Percentiles rank a stretch among this genome's conserved stretches.
These are phyloP conservation scores for Dorcus hopei DNA, from an alignment of 2,888 invertebrate genomes.

Conservation along the genomic window DNA sequence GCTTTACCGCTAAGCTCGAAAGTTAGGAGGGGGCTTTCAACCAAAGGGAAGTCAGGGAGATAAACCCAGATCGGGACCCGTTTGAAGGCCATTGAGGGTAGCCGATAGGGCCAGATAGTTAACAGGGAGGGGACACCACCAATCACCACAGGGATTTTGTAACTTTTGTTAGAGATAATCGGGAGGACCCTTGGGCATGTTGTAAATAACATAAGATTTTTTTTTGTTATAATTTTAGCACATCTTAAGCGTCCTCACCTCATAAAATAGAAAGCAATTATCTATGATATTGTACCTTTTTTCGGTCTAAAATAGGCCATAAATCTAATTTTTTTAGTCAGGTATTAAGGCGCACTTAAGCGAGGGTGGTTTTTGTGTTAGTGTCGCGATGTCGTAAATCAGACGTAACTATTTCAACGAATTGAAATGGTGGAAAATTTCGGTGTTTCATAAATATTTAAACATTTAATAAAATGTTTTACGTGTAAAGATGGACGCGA, in stretches of 20 bases:
- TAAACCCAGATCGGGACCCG: conserved; percentile 37
- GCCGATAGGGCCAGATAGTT: conserved; percentile 38
- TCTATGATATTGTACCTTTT: conserved; percentile 5
- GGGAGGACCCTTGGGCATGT: conserved; percentile 10
- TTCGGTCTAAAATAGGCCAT: not conserved
- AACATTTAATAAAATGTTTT: too few relatives aligned
- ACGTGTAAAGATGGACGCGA: too few relatives aligned
- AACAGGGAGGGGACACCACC: conserved; percentile 37
- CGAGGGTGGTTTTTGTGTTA: not conserved
- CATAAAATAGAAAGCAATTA: conserved; percentile 11
- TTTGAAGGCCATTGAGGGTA: conserved; percentile 42
- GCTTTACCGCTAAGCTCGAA: conserved; percentile 33
- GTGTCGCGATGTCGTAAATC: not conserved
- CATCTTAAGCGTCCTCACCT: conserved; percentile 11
- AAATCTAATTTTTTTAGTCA: not conserved
- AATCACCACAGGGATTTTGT: conserved; percentile 40
- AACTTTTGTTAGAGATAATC: conserved; percentile 31
- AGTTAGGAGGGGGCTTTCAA: conserved; percentile 22
- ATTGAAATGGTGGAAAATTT: too few relatives aligned
- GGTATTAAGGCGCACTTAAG: too few relatives aligned
- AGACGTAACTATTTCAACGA: too few relatives aligned
- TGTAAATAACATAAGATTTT: conserved; percentile 13
- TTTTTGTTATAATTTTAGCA: conserved; percentile 10
- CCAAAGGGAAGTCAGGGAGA: conserved; percentile 25
- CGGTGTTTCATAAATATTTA: too few relatives aligned